A percentile compares a stretch with the other conserved stretches of the same genome.
phyloP scores from a whole-genome alignment of 2,797 vertebrate species.

The Danio aesculapii region DNA sequence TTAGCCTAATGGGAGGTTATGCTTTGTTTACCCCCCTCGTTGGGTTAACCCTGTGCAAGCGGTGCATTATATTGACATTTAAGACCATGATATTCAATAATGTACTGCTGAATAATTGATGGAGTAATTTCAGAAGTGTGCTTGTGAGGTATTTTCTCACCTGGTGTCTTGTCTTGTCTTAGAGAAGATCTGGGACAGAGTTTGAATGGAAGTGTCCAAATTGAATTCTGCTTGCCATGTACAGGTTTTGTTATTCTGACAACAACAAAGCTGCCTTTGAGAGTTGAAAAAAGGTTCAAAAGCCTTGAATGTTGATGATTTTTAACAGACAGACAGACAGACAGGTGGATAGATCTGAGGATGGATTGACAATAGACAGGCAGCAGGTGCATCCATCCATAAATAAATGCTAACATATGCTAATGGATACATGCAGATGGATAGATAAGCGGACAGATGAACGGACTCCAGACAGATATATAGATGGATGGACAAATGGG shows the following conservation, averaged over 20 bases:
- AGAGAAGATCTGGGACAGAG: neutral
- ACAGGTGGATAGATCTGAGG: neutral
- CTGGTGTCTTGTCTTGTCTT: neutral
- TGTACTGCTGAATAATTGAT: conserved; percentile 29
- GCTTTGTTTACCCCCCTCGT: neutral
- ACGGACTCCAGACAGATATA: no score
- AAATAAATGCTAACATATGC: no score
- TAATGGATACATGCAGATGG: neutral
- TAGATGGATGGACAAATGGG: no score
- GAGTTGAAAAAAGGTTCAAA: neutral
- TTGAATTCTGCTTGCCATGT: neutral
- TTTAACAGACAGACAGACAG: neutral
- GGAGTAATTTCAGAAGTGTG: conserved; percentile 3
- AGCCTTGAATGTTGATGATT: no score
- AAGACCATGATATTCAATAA: conserved; percentile 20
- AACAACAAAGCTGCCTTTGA: no score
- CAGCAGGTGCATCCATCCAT: no score
- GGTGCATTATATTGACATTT: conserved; percentile 10
- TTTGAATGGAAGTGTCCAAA: neutral
- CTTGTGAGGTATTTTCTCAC: neutral
- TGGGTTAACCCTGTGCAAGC: neutral
- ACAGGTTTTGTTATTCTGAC: neutral
- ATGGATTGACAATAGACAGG: no score
- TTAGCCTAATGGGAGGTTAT: conserved; percentile 28
- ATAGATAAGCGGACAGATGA: no score